Evolutionary conservation across 2,888 invertebrate genomes (phyloP).

Genomic region (Argyra leucocephala): DNA sequence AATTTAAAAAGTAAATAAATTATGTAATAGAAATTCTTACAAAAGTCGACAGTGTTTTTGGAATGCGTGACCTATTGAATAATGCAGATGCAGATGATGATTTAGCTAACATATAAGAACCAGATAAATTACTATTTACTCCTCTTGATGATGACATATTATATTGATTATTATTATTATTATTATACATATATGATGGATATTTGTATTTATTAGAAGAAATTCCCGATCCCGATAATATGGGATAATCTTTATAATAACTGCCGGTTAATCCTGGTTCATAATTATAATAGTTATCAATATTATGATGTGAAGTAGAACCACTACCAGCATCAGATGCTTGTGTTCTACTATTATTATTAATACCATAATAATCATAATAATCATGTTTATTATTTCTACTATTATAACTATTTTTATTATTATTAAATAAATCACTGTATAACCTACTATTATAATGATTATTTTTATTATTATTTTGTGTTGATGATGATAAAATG

Average conservation of each 20-base stretch:
- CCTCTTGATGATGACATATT: constrained; percentile 15
- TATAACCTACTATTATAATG: not conserved
- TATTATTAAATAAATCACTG: constrained; percentile 4
- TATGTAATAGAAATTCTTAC: constrained; percentile 35
- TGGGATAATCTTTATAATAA: constrained; percentile 21
- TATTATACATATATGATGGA: constrained; percentile 32
- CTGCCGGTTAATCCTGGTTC: constrained; percentile 18
- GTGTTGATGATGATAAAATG: not conserved
- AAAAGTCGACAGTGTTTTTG: constrained; percentile 43
- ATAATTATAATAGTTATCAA: constrained; percentile 21
- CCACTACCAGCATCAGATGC: constrained; percentile 40
- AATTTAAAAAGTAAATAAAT: constrained; percentile 16
- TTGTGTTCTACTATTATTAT: constrained; percentile 43
- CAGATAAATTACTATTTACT: constrained; percentile 24
- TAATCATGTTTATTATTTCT: constrained; percentile 24
- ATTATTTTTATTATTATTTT: not conserved
- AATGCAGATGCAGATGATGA: constrained; percentile 45
- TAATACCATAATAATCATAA: constrained; percentile 30
- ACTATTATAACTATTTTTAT: not conserved
- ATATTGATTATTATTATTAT: constrained; percentile 19
- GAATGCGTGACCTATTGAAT: constrained; percentile 46
- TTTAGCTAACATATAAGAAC: constrained; percentile 34
- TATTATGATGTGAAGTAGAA: constrained; percentile 33
- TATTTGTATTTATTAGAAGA: constrained; percentile 14
- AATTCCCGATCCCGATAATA: constrained; percentile 18